These are phyloP conservation scores for Polydrusus tereticollis DNA, from an alignment of 2,888 invertebrate genomes.

Conservation along the genomic window DNA sequence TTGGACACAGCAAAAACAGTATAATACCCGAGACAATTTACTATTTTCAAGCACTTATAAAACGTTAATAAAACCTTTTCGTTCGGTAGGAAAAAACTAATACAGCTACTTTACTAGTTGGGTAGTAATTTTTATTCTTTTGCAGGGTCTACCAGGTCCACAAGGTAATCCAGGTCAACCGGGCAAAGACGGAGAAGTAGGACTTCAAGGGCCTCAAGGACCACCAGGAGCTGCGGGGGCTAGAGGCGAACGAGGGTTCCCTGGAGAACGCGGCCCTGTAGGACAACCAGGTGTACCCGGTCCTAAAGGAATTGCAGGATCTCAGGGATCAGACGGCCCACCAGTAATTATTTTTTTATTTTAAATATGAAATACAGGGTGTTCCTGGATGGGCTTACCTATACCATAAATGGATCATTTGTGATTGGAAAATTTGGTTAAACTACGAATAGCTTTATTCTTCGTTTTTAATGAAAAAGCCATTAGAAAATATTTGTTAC, in stretches of 20 bases:
- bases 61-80: too few species aligned
- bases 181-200: slow-evolving; percentile 86
- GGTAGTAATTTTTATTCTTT: neutral
- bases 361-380: neutral
- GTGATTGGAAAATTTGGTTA: too few species aligned
- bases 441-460: too few species aligned
- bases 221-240: slow-evolving; percentile 70
- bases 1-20: too few species aligned
- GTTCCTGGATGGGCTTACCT: neutral
- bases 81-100: too few species aligned
- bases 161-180: slow-evolving; percentile 80
- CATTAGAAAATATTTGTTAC: too few species aligned
- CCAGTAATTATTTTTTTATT: slow-evolving; percentile 68
- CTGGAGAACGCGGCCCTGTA: slow-evolving; percentile 80
- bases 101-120: too few species aligned
- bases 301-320: slow-evolving; percentile 75
- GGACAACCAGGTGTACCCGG: slow-evolving; percentile 78
- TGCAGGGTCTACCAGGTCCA: slow-evolving; percentile 75
- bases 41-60: too few species aligned
- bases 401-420: neutral
- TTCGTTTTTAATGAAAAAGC: too few species aligned
- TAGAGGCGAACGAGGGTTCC: slow-evolving; percentile 77
- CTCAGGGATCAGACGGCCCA: slow-evolving; percentile 78
- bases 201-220: slow-evolving; percentile 76
- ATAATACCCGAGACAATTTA: too few species aligned